Evolutionary conservation across 1,140 invertebrate species (phyloP), one percentile per base, ranked within the genome.

Genomic region (Bombus difficillimus): DNA sequence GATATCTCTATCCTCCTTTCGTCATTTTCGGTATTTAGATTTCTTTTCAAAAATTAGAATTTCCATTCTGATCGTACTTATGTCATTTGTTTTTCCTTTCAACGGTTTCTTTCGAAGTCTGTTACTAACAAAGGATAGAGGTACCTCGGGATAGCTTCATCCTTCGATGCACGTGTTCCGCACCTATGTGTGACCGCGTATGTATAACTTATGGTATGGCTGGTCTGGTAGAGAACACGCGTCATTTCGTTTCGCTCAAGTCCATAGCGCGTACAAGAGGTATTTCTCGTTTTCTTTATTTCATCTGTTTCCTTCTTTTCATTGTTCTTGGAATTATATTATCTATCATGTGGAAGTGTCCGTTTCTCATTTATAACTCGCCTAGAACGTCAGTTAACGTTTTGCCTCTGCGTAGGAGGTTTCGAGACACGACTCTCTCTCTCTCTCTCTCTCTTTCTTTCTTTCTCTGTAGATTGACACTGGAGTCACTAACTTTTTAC

Each of bases 261-360:
- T 86, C 88, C 88, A 79, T 53, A 72, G 81, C 59, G 57, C 69
- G 75, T 79, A 32, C 66, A 83, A 64, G 84, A 89, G 84, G 81
- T 86, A 83, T 89, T 66, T 83, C 62, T 77, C 79, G 64, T 89
- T 89, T 39, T 57, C n/a, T 18, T 41, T 9, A 18, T 18, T 18
- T 68, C 3, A 22, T 37, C 2, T 25, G 32, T 37, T 37, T 5
- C 10, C 22, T 10, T 37, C 66, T 3, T 12, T 9, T 68, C 34
- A 34, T 37, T 25, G 18, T 37, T 4, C 47, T 32, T 28, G 75
- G 75, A 41, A 41, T 59, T 78, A 78, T 64, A 76, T 78, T 76
- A 78, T 64, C 59, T 78, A 62, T 64, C 34, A 18, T 37, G 25
- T 59, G 59, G 28, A 78, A 64, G 34, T 78, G 59, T 66, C 37